Evolutionary conservation across 1,140 invertebrate genomes (phyloP), one percentile per base, ranked within the genome.

Genomic region (Brachionus sp.): DNA sequence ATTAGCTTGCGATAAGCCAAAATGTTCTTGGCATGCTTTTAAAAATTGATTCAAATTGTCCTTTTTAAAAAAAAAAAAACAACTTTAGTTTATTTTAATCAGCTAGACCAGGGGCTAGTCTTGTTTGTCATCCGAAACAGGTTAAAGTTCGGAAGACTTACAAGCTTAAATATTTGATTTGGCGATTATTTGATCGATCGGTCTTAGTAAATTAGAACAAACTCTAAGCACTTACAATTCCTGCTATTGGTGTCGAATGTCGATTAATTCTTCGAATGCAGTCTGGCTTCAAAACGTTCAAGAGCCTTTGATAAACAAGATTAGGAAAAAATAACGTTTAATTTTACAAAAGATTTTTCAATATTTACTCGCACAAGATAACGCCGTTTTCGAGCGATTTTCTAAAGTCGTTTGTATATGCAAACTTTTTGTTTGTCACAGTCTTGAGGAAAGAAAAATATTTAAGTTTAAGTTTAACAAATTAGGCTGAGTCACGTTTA

Each of bases 1-100:
- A 44, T 89, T 87, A 50, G 85, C 83, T 39, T 87, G 85, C 23
- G 80, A 86, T 46, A 89, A 84, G n/a, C 86, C 86, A 84, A 89
- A 88, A 9, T 84, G 82, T 19, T 85, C 85, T 80, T 84, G 83
- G 80, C 88, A 88, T n/a, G 86, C 86, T 73, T 85, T 83, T 33
- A 88, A 84, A 84, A 88, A 89, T 35, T 88, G 86, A 84, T 86
- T 86, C 25, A 89, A 77, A 66, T 88, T 88, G 80, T 89, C 88
- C 88, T 89, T 86, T 80, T n/a, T n/a, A n/a, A n/a, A n/a, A n/a
- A n/a, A n/a, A n/a, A n/a, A n/a, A n/a, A n/a, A n/a, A n/a, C n/a
- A n/a, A n/a, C n/a, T n/a, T n/a, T n/a, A n/a, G n/a, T n/a, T n/a
- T n/a, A 25, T 64, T 16, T 70, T 42, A 78, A 64, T 50, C 33